Conservation (phyloP, 92 coral and sea anemone genomes). For the Porites cylindrica region DNA sequence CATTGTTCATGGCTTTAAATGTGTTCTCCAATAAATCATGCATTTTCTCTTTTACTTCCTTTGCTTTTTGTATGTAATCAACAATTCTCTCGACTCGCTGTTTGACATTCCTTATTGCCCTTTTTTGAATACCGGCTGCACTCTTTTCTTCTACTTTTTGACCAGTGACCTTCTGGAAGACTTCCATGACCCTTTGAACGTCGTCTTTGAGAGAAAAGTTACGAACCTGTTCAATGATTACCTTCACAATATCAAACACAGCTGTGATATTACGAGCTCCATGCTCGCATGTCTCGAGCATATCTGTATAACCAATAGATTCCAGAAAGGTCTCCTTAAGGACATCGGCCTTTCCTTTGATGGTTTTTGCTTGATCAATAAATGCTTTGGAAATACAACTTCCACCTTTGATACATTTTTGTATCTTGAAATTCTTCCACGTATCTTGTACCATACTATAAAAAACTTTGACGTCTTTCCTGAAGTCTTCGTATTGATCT, state of each 20-base stretch:
- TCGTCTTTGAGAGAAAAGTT: constrained; percentile 90
- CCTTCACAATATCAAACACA: constrained; percentile 77
- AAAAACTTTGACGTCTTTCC: constrained; percentile 74
- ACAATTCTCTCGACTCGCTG: constrained; percentile 66
- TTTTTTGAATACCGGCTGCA: constrained; percentile 34
- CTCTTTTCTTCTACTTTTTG: constrained; percentile 52
- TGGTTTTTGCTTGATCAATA: constrained; percentile 82
- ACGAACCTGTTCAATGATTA: constrained; percentile 76
- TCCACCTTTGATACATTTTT: constrained; percentile 87
- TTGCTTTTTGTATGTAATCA: constrained; percentile 73
- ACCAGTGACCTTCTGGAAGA: constrained; percentile 82
- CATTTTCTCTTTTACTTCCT: constrained; percentile 74
- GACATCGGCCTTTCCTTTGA: constrained; percentile 70
- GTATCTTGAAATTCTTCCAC: constrained; percentile 82
- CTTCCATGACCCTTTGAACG: constrained; percentile 80
- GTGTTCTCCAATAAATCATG: constrained; percentile 75
- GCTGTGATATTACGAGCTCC: constrained; percentile 76
- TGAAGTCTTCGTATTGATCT: constrained; percentile 77
- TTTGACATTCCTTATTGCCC: constrained; percentile 53
- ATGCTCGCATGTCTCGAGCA: constrained; percentile 78
- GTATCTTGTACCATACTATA: constrained; percentile 87
- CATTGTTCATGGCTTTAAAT: constrained; percentile 80
- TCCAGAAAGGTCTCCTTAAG: constrained; percentile 61
- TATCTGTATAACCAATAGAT: constrained; percentile 84
- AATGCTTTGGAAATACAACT: constrained; percentile 88